Evolutionary conservation across 1,140 invertebrate genomes (phyloP).

Genomic region (Aporrectodea caliginosa): DNA sequence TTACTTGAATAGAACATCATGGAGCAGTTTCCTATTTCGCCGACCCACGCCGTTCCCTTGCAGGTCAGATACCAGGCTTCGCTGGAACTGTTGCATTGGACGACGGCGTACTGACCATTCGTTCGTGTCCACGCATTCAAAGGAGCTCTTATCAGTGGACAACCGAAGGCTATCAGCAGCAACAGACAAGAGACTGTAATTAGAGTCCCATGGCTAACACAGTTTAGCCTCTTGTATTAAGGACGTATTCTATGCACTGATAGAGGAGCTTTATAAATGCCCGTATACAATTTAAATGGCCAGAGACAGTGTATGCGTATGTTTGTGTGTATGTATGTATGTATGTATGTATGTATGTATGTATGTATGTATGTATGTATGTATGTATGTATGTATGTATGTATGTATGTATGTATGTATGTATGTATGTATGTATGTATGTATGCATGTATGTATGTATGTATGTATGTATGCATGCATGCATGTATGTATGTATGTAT

Average conservation of each 20-base stretch:
- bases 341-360: background rate
- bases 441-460: too few species aligned
- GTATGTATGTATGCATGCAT: too few species aligned
- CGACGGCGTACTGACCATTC: conserved; percentile 22
- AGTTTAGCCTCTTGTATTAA: too few species aligned
- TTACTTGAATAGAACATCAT: background rate
- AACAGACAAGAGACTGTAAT: background rate
- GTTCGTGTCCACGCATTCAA: conserved; percentile 11
- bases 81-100: conserved; percentile 23
- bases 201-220: too few species aligned
- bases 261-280: too few species aligned
- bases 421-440: too few species aligned
- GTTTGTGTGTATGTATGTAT: background rate
- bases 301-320: background rate
- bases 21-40: conserved; percentile 27
- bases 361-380: too few species aligned
- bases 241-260: too few species aligned
- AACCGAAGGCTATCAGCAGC: conserved; percentile 19
- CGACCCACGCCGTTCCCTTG: conserved; percentile 21
- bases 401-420: too few species aligned
- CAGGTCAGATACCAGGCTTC: conserved; percentile 30
- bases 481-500: too few species aligned
- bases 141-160: conserved; percentile 14
- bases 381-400: too few species aligned
- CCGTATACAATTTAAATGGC: too few species aligned